Evolutionary conservation across 2,113 vertebrate genomes (phyloP).

Genomic region (Mirza zaza): DNA sequence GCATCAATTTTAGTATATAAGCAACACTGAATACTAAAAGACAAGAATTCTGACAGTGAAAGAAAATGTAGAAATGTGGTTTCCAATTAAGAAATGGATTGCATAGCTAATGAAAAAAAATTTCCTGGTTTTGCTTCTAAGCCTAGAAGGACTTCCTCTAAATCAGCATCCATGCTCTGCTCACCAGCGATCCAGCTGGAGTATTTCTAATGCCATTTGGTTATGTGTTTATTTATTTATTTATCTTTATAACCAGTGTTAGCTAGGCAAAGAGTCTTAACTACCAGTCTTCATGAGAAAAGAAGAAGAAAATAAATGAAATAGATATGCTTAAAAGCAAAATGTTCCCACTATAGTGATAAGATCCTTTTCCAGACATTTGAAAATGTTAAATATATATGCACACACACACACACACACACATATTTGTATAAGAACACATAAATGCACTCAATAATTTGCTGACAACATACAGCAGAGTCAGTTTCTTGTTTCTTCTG

Average conservation of each 20-base stretch:
- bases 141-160: not conserved
- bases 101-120: not conserved
- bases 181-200: not conserved
- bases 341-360: not conserved
- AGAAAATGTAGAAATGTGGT: not conserved
- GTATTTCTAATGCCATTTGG: not conserved
- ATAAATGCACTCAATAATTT: too few species aligned
- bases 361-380: not conserved
- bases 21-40: not conserved
- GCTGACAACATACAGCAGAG: not conserved
- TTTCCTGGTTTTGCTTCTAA: not conserved
- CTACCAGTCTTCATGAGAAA: not conserved
- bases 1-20: not conserved
- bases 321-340: not conserved
- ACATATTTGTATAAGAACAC: not conserved
- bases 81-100: not conserved
- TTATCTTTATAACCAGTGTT: not conserved
- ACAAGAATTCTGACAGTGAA: not conserved
- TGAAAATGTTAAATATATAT: not conserved
- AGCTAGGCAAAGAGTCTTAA: not conserved
- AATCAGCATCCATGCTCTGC: not conserved
- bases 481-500: not conserved
- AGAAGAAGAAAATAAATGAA: not conserved
- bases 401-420: not conserved
- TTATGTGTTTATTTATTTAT: not conserved